These are phyloP conservation scores for Harpegnathos saltator DNA, from an alignment of 1,140 invertebrate genomes.

Conservation along the genomic window DNA sequence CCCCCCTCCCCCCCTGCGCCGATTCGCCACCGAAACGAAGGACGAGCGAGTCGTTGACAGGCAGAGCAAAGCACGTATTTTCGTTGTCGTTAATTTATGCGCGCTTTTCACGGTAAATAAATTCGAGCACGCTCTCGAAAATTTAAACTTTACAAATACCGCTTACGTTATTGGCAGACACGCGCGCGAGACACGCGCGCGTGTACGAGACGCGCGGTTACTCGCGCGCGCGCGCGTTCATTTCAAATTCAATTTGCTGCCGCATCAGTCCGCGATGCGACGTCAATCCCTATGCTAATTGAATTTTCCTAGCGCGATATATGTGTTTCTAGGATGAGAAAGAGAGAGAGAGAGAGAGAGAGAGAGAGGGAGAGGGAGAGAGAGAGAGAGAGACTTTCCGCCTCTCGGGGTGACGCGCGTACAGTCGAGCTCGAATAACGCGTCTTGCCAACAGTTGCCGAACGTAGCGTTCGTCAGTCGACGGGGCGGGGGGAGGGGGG, in stretches of 20 bases:
- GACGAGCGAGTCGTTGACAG: too few species aligned
- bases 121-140: slow-evolving; percentile 13
- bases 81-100: not conserved
- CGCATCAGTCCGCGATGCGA: slow-evolving; percentile 66
- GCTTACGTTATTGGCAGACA: slow-evolving; percentile 51
- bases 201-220: slow-evolving; percentile 23
- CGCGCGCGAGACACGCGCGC: not conserved
- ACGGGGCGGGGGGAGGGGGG: too few species aligned
- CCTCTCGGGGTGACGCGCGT: not conserved
- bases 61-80: not conserved
- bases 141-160: slow-evolving; percentile 42
- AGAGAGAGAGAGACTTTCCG: too few species aligned
- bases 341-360: too few species aligned
- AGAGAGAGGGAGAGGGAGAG: too few species aligned
- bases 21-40: too few species aligned
- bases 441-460: not conserved
- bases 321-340: slow-evolving; percentile 41
- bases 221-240: slow-evolving; percentile 50
- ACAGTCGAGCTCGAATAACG: not conserved
- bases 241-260: slow-evolving; percentile 69
- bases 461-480: too few species aligned
- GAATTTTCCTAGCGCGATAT: slow-evolving; percentile 46
- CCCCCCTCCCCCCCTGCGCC: too few species aligned
- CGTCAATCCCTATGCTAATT: slow-evolving; percentile 69
- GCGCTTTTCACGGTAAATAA: not conserved